Evolutionary conservation across 2,888 invertebrate species (phyloP), one percentile per base, ranked within the genome.

Genomic region (Mythimna lalbum): DNA sequence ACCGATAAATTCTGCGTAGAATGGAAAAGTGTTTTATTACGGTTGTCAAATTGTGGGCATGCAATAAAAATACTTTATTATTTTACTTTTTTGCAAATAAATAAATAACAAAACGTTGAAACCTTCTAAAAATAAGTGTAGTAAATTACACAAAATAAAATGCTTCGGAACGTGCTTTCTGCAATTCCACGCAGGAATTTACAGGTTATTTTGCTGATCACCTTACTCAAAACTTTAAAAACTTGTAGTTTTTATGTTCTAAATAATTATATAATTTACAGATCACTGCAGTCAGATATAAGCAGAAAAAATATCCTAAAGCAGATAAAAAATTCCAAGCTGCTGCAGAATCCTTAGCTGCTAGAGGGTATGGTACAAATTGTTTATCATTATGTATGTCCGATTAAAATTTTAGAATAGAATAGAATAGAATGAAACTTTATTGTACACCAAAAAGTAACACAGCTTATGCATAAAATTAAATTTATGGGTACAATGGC

Each of bases 271-370:
- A 70, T 73, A 52, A 76, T 65, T 63, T 55, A 59, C 89, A 95
- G 95, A 74, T 93, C 0, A 84, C 80, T 70, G 74, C 88, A 47
- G 81, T 93, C 17, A 91, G 95, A 84, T 81, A 92, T 84, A 90
- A 81, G 67, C 93, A 95, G 69, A 90, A 91, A 72, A 94, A 92
- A 73, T 82, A 86, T 62, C 94, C 95, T 17, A 96, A 96, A 90
- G 84, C 87, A n/a, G 94, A 94, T 70, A 96, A 95, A 85, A 96
- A 93, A 80, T 78, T 96, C 23, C 91, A 94, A 88, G 96, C 97
- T 50, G 94, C 97, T 73, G 96, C 97, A 62, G 96, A 97, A 90
- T 97, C 97, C 61, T 92, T 97, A 86, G 97, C 97, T 80, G 95
- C 97, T 43, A 97, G 97, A 96, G 98, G 98, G 98, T 98, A 96